Evolutionary conservation across 2,797 vertebrate species (phyloP).

Genomic region (Sebastes kiyomatsui): DNA sequence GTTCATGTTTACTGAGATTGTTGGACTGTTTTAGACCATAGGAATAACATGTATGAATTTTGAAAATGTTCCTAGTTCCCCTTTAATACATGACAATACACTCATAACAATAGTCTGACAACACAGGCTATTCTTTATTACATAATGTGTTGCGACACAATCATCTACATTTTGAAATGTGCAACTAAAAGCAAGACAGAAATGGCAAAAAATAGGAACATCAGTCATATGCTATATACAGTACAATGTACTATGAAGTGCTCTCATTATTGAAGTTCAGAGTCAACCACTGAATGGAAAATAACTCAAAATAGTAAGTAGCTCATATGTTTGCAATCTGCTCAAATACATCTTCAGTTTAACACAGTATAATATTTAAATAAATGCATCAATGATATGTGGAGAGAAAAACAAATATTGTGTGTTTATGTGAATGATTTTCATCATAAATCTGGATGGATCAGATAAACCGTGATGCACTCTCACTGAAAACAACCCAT

Average conservation of each 20-base stretch:
- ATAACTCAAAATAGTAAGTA: background rate
- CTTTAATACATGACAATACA: background rate
- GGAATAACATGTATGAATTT: no score
- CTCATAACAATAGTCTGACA: background rate
- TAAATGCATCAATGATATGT: background rate
- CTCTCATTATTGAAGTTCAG: background rate
- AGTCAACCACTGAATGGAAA: background rate
- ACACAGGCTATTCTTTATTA: background rate
- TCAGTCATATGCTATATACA: background rate
- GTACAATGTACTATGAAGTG: background rate
- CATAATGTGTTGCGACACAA: no score
- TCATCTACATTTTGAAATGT: background rate
- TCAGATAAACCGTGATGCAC: background rate
- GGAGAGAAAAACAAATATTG: background rate
- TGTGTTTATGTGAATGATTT: background rate
- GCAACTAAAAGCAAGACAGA: background rate
- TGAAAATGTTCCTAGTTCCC: no score
- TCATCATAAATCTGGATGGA: background rate
- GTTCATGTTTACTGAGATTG: no score
- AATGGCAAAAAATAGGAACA: background rate
- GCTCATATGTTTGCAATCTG: background rate
- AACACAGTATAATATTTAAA: background rate
- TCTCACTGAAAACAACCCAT: background rate
- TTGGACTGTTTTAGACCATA: no score
- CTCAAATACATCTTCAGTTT: background rate